These are phyloP conservation scores for Pungitius pungitius DNA, from an alignment of 2,113 vertebrate species.

Conservation along the genomic window DNA sequence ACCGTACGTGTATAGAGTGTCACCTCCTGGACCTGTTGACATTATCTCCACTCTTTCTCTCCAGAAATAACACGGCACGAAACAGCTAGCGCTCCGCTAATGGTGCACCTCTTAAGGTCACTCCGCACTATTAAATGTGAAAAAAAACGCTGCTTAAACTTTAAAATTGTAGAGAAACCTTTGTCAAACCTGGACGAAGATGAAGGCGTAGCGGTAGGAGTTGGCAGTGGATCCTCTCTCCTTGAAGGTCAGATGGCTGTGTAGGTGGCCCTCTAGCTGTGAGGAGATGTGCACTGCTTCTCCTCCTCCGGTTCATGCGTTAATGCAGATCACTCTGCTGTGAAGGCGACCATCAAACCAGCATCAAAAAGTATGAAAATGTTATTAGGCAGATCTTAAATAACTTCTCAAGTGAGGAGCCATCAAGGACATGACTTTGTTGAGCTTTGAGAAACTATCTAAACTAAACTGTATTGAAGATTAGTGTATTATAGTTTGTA, in stretches of 20 bases:
- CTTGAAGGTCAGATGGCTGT: constrained; percentile 43
- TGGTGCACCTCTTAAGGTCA: constrained; percentile 20
- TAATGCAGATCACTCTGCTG: constrained; percentile 9
- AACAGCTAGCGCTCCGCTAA: neutral
- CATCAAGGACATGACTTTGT: neutral
- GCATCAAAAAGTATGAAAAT: neutral
- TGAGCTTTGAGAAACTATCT: neutral
- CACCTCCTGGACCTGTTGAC: constrained; percentile 22
- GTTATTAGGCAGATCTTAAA: neutral
- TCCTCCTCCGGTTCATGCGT: constrained; percentile 1
- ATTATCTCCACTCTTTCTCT: constrained; percentile 19
- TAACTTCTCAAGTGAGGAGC: neutral
- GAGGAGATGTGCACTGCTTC: constrained; percentile 5
- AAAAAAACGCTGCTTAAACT: constrained; percentile 11
- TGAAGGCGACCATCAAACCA: neutral
- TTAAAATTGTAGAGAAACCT: constrained; percentile 14
- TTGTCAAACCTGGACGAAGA: constrained; percentile 36
- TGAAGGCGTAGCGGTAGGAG: constrained; percentile 13
- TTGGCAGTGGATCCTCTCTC: constrained; percentile 18
- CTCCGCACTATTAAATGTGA: neutral
- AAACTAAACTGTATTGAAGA: too few species aligned
- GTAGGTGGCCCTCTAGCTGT: constrained; percentile 35
- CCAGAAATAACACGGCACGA: constrained; percentile 19
- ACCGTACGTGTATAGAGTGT: neutral
- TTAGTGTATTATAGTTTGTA: too few species aligned